phyloP scores from a whole-genome alignment of 2,888 invertebrate genomes.

The Callinectes sapidus region DNA sequence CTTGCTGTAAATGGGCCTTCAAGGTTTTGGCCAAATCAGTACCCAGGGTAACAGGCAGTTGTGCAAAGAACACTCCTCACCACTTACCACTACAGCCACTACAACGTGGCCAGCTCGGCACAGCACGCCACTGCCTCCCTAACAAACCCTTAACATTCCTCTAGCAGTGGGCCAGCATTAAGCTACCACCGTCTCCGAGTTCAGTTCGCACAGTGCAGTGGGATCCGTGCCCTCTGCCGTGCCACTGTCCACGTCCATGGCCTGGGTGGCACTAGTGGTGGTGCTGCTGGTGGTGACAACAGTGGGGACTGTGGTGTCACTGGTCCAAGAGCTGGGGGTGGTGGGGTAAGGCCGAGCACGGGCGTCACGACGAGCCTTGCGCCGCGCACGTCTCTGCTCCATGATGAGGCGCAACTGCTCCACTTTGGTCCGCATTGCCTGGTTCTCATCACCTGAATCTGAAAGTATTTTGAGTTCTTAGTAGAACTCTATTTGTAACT shows the following conservation, averaged over 20 bases:
- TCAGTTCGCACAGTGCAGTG: slow-evolving; percentile 67
- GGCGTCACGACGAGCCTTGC: slow-evolving; percentile 80
- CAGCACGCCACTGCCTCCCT: slow-evolving; percentile 35
- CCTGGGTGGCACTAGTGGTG: slow-evolving; percentile 54
- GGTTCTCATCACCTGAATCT: slow-evolving; percentile 80
- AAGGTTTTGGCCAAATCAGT: slow-evolving; percentile 44
- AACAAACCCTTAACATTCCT: slow-evolving; percentile 43
- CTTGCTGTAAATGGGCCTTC: slow-evolving; percentile 32
- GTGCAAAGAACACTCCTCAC: slow-evolving; percentile 54
- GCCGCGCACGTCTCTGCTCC: slow-evolving; percentile 85
- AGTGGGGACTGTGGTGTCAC: slow-evolving; percentile 57
- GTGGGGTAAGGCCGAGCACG: slow-evolving; percentile 75
- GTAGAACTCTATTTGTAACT: neutral
- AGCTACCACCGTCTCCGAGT: slow-evolving; percentile 72
- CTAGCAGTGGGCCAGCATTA: slow-evolving; percentile 64
- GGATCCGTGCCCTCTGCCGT: slow-evolving; percentile 58
- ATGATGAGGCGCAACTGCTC: slow-evolving; percentile 91
- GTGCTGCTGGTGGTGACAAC: slow-evolving; percentile 61
- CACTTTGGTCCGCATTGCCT: slow-evolving; percentile 89
- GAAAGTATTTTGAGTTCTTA: slow-evolving; percentile 10
- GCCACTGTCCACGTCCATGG: slow-evolving; percentile 65
- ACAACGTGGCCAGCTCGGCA: slow-evolving; percentile 49
- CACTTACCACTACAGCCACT: slow-evolving; percentile 50
- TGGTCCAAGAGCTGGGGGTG: slow-evolving; percentile 51
- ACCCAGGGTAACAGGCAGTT: slow-evolving; percentile 55